Conservation (phyloP, 2,797 vertebrate species). For the Pseudochirops corinnae region DNA sequence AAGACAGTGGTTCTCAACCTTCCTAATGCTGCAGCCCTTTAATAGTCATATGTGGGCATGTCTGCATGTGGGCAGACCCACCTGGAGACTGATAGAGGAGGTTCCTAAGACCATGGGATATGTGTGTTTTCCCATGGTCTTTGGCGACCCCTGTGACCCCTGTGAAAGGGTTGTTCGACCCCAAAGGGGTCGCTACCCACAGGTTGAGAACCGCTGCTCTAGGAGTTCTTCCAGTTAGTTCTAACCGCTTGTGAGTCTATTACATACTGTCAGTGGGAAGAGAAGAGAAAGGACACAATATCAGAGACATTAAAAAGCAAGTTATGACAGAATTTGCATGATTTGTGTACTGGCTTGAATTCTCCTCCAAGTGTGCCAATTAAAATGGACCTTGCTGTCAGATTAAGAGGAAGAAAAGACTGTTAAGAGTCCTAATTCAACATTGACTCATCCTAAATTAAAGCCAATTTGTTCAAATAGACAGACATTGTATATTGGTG, state of each 20-base stretch:
- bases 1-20: not conserved
- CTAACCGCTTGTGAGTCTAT: not conserved
- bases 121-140: too few species aligned
- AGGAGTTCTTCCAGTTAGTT: not conserved
- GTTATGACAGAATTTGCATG: slow-evolving; percentile 27
- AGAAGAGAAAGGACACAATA: not conserved
- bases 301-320: slow-evolving; percentile 49
- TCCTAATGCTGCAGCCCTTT: too few species aligned
- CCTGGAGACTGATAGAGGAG: too few species aligned
- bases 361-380: slow-evolving; percentile 29
- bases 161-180: too few species aligned
- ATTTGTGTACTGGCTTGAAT: not conserved
- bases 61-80: too few species aligned
- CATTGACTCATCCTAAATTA: not conserved
- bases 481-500: not conserved
- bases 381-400: slow-evolving; percentile 16
- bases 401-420: slow-evolving; percentile 34
- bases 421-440: slow-evolving; percentile 30
- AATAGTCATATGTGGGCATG: too few species aligned
- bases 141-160: too few species aligned
- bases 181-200: too few species aligned
- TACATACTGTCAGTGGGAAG: not conserved
- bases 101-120: too few species aligned
- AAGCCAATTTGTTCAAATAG: not conserved
- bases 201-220: not conserved